These are phyloP conservation scores for Meriones psammophilus DNA, from an alignment of 2,797 vertebrate genomes.

Conservation along the genomic window DNA sequence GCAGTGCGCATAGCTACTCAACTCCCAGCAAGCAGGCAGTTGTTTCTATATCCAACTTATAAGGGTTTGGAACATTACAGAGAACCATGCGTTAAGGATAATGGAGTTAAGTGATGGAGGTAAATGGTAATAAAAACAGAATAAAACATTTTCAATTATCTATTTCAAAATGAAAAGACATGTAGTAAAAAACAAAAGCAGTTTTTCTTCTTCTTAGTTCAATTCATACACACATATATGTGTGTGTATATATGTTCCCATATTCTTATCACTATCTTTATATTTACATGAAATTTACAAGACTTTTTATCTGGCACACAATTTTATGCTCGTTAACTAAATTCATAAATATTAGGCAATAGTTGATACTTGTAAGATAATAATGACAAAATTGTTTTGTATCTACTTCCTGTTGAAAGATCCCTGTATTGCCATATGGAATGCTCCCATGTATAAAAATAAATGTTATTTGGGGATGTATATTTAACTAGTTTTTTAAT, in stretches of 20 bases:
- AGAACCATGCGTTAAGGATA: neutral
- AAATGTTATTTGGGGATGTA: slow-evolving; percentile 44
- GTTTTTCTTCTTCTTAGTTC: neutral
- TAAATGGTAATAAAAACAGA: neutral
- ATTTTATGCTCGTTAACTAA: rapidly evolving
- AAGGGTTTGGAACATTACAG: neutral
- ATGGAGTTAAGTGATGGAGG: neutral
- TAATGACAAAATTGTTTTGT: neutral
- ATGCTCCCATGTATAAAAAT: slow-evolving; percentile 15
- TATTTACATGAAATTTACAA: slow-evolving; percentile 14
- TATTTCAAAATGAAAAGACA: neutral
- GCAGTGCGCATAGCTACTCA: neutral
- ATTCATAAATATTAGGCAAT: rapidly evolving
- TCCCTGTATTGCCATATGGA: neutral
- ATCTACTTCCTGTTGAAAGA: neutral
- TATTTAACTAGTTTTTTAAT: slow-evolving; percentile 74
- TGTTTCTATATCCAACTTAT: neutral
- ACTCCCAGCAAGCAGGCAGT: neutral
- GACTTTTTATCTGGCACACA: neutral
- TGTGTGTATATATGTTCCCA: neutral
- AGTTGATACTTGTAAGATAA: neutral
- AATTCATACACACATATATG: neutral
- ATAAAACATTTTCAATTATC: neutral
- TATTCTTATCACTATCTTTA: no score
- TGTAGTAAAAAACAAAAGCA: neutral